Conservation (phyloP, 1,140 invertebrate species). For the Apis mellifera region Amel_HAv3.1 CM009931.2:1653501-1654000, state of each 20-base stretch:
- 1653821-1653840: slow-evolving; percentile 90
- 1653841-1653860: slow-evolving; percentile 57
- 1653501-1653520: slow-evolving; percentile 96
- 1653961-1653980: background rate
- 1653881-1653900: background rate
- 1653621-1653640: too few relatives aligned
- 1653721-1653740: slow-evolving; percentile 93
- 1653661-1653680: slow-evolving; percentile 82
- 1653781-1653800: slow-evolving; percentile 87
- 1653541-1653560: slow-evolving; percentile 96
- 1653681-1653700: slow-evolving; percentile 93
- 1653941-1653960: slow-evolving; percentile 8
- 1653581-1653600: slow-evolving; percentile 89
- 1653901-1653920: slow-evolving; percentile 34
- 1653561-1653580: slow-evolving; percentile 96
- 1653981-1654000: slow-evolving; percentile 4
- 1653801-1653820: slow-evolving; percentile 90
- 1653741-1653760: slow-evolving; percentile 90
- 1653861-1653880: background rate
- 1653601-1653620: background rate
- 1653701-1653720: slow-evolving; percentile 98
- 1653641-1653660: slow-evolving; percentile 8
- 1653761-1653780: slow-evolving; percentile 90
- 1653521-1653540: slow-evolving; percentile 93
- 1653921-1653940: slow-evolving; percentile 56